These are phyloP conservation scores for Catocala sponsa DNA, from an alignment of 2,888 invertebrate genomes.

Conservation along the genomic window DNA sequence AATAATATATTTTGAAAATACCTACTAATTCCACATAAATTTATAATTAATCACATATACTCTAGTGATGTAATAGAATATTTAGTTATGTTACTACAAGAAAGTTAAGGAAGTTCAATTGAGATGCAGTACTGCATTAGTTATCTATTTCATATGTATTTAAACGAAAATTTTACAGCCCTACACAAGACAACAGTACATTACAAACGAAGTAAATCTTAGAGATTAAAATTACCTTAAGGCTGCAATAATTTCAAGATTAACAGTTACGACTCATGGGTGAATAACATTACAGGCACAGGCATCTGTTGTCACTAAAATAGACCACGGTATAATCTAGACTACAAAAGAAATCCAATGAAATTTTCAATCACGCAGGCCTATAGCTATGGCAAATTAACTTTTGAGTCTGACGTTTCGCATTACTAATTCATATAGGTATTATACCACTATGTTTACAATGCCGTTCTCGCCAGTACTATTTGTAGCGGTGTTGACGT, in stretches of 20 bases:
- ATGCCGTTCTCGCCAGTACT: neutral
- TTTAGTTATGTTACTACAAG: too few relatives aligned
- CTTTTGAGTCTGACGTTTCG: slow-evolving; percentile 36
- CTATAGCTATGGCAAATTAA: slow-evolving; percentile 37
- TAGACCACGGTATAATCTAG: slow-evolving; percentile 29
- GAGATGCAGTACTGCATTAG: neutral
- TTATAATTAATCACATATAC: too few relatives aligned
- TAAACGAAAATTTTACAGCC: slow-evolving; percentile 1
- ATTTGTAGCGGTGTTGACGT: slow-evolving; percentile 4
- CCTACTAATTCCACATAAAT: too few relatives aligned
- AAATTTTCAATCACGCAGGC: slow-evolving; percentile 51
- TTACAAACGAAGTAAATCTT: slow-evolving; percentile 43
- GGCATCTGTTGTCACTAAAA: slow-evolving; percentile 31
- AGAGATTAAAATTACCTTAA: slow-evolving; percentile 38
- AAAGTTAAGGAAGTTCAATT: slow-evolving; percentile 8
- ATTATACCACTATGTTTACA: slow-evolving; percentile 11
- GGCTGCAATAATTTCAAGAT: slow-evolving; percentile 20
- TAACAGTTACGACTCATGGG: slow-evolving; percentile 25
- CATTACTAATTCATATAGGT: slow-evolving; percentile 25
- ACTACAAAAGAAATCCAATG: slow-evolving; percentile 34
- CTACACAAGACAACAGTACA: slow-evolving; percentile 17
- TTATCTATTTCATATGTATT: neutral
- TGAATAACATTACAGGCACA: slow-evolving; percentile 31
- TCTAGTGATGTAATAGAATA: too few relatives aligned
- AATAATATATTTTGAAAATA: neutral